Conservation (phyloP, 2,113 vertebrate genomes). For the Cricetomys ansorgei region DNA sequence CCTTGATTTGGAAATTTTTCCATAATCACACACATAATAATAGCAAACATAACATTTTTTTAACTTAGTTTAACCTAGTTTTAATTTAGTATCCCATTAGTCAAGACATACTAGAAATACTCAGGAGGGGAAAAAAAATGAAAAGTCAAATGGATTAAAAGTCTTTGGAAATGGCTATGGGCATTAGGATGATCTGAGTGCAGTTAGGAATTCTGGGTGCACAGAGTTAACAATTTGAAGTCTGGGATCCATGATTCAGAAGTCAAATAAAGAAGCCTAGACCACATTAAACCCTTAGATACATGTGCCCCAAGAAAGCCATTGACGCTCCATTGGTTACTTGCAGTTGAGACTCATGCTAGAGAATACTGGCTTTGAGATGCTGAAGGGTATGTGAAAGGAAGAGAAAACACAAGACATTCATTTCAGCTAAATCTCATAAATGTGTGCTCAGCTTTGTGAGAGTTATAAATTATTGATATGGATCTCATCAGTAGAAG, state of each 20-base stretch:
- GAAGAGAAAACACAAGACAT: neutral
- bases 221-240: neutral
- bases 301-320: neutral
- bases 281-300: neutral
- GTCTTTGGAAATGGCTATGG: neutral
- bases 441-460: conserved; percentile 4
- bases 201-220: neutral
- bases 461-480: neutral
- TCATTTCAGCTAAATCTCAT: conserved; percentile 34
- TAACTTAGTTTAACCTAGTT: neutral
- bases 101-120: neutral
- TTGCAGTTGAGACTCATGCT: neutral
- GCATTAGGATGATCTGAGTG: neutral
- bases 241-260: neutral
- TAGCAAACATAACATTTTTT: neutral
- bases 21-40: neutral
- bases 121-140: neutral
- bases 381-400: neutral
- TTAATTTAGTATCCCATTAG: neutral
- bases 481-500: neutral
- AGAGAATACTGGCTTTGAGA: neutral
- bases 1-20: neutral
- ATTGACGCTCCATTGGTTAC: neutral
- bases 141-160: neutral
- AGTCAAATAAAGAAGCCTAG: neutral